A percentile compares a stretch with the other conserved stretches of the same genome.
Conservation (phyloP, 2,888 invertebrate genomes). For the Meghimatium bilineatum region DNA sequence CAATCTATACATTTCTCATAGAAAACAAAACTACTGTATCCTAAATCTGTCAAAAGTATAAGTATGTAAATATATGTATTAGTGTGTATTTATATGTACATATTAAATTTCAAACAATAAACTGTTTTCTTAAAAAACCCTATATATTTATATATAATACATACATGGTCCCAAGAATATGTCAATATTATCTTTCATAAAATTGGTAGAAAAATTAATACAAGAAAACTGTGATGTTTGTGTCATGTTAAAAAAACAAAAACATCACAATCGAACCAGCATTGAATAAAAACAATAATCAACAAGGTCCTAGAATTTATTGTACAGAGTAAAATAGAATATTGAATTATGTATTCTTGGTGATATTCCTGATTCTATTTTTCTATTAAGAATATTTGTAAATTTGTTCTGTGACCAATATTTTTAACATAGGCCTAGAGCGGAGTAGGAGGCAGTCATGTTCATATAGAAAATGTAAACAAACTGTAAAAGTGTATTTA, state of each 20-base stretch:
- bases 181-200: conserved; percentile 4
- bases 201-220: neutral
- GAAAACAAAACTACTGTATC: conserved; percentile 1
- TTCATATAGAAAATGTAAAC: no score
- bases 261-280: neutral
- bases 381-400: no score
- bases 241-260: neutral
- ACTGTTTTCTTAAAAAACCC: neutral
- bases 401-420: no score
- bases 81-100: neutral
- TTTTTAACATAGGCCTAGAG: no score
- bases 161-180: neutral
- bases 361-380: no score
- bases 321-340: no score
- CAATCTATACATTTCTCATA: conserved; percentile 1
- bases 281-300: no score
- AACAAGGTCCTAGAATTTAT: no score
- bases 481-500: no score
- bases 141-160: neutral
- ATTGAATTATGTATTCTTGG: no score
- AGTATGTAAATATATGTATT: conserved; percentile 11
- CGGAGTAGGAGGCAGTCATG: no score
- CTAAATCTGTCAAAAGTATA: neutral
- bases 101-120: neutral
- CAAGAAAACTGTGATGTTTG: neutral